Percentiles rank a stretch among this genome's conserved stretches.
phyloP scores from a whole-genome alignment of 1,140 invertebrate genomes.

The Phymastichus coffea region DNA sequence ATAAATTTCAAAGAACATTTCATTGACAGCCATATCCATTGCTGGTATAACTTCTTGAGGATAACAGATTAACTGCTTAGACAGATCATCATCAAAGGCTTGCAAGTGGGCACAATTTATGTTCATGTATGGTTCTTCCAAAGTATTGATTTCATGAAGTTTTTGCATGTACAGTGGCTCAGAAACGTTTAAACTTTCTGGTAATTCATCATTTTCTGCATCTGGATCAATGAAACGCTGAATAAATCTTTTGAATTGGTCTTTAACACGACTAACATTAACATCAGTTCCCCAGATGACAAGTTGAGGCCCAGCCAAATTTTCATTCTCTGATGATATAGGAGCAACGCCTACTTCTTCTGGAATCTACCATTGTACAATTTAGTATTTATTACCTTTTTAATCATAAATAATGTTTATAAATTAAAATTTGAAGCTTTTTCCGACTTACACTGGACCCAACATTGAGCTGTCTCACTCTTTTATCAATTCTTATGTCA shows the following conservation, averaged over 20 bases:
- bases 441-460: constrained; percentile 54
- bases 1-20: constrained; percentile 93
- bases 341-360: constrained; percentile 48
- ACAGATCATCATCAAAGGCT: constrained; percentile 84
- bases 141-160: constrained; percentile 84
- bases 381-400: neutral
- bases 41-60: constrained; percentile 98
- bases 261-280: constrained; percentile 83
- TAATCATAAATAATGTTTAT: constrained; percentile 2
- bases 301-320: constrained; percentile 74
- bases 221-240: constrained; percentile 77
- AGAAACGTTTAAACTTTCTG: constrained; percentile 73
- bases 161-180: constrained; percentile 90
- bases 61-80: constrained; percentile 90
- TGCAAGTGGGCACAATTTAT: constrained; percentile 91
- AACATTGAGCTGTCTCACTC: constrained; percentile 77
- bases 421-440: neutral
- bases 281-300: constrained; percentile 99
- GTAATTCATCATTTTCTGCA: constrained; percentile 77
- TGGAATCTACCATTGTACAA: constrained; percentile 51
- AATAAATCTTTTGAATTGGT: constrained; percentile 87
- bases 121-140: constrained; percentile 94
- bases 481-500: constrained; percentile 80
- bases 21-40: constrained; percentile 96
- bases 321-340: constrained; percentile 60